Evolutionary conservation across 2,113 vertebrate species (phyloP), one percentile per base, ranked within the genome.

Genomic region (Psittacara wagleri): DNA sequence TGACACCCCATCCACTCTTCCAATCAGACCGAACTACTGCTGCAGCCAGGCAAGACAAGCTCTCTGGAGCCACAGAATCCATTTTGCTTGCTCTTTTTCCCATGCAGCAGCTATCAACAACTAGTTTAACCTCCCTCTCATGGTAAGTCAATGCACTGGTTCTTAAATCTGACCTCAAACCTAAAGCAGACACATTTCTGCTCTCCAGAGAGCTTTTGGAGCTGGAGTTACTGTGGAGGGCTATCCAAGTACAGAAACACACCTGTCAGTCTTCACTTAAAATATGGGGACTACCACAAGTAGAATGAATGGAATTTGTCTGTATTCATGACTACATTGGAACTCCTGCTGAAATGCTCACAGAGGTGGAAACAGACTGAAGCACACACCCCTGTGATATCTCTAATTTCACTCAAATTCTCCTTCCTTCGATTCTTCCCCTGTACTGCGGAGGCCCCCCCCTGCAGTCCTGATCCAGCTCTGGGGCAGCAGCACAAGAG

Each of bases 1-100:
- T 99, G 78, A 99, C 99, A 7, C 99, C 99, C 8, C 97, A 16
- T n/a, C 97, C 98, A 3, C 98, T 99, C 67, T 98, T 97, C 92
- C 97, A 55, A 29, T 82, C 96, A 20, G 98, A 98, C 33, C 95
- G 97, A n/a, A 93, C 75, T 9, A 13, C 96, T 33, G 29, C 52
- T 17, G 90, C 43, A 17, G 9, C 41, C 39, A 98, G 96, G 94
- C 97, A 94, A 79, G 97, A 44, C 86, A 98, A 98, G 93, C 77
- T 98, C 51, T 98, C 94, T 19, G 94, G 66, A 35, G 91, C 77
- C 24, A 75, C 92, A 27, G 51, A 79, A 37, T 96, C 98, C 23
- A 97, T 96, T 12, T 94, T 97, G 33, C 49, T 96, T 19, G 85
- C 98, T 48, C 95, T 97, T 22, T 84, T 97, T 37, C 97, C 92